phyloP scores from a whole-genome alignment of 2,797 vertebrate genomes.

The Argya squamiceps region DNA sequence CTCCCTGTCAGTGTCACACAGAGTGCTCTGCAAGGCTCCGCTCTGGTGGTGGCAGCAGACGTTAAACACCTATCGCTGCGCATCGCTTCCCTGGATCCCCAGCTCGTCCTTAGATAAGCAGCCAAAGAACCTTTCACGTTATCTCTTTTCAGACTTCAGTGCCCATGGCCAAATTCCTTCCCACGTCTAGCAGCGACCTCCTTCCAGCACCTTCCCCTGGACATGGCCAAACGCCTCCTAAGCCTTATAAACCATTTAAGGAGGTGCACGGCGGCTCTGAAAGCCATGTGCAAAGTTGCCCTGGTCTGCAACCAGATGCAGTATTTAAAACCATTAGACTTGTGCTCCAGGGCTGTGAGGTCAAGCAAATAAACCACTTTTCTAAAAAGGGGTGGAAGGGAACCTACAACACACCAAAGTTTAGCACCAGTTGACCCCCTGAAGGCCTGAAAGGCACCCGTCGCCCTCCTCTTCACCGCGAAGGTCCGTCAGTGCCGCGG shows the following conservation, averaged over 20 bases:
- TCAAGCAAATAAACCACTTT: neutral
- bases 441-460: neutral
- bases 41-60: neutral
- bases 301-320: neutral
- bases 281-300: neutral
- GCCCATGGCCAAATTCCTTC: neutral
- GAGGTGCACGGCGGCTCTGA: neutral
- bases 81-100: neutral
- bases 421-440: neutral
- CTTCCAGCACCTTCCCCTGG: neutral
- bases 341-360: neutral
- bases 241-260: neutral
- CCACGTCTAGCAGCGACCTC: neutral
- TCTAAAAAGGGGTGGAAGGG: neutral
- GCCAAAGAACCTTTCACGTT: neutral
- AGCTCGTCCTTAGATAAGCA: fast-evolving
- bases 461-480: neutral
- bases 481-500: neutral
- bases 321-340: neutral
- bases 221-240: neutral
- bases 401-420: neutral
- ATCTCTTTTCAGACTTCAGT: neutral
- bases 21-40: neutral
- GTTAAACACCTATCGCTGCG: neutral
- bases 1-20: neutral